phyloP scores from a whole-genome alignment of 2,888 invertebrate species.

The Metellina segmentata region DNA sequence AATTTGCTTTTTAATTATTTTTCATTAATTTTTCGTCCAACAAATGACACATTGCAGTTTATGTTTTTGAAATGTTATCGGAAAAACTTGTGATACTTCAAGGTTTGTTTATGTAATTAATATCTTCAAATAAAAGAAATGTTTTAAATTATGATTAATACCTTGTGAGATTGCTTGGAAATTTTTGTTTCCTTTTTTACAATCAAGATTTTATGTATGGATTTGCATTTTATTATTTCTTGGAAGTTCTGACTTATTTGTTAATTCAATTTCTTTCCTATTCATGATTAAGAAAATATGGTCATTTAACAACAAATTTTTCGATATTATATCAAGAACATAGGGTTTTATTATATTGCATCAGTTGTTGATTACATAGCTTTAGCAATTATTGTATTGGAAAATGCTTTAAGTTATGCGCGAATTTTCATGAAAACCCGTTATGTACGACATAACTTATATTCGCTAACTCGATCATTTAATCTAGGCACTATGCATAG shows the following conservation, averaged over 20 bases:
- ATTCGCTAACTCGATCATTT: too few species aligned
- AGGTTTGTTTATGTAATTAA: constrained; percentile 47
- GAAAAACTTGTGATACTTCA: constrained; percentile 10
- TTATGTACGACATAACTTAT: too few species aligned
- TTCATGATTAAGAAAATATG: not conserved
- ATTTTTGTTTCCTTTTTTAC: not conserved
- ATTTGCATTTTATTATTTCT: not conserved
- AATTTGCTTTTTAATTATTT: not conserved
- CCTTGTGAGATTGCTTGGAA: not conserved
- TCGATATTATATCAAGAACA: too few species aligned
- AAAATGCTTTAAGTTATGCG: too few species aligned
- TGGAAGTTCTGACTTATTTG: not conserved
- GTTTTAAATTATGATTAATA: too few species aligned
- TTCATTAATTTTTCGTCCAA: not conserved
- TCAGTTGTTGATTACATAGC: too few species aligned
- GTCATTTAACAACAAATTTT: too few species aligned
- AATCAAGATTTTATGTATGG: not conserved
- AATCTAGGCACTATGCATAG: too few species aligned
- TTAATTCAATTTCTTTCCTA: not conserved
- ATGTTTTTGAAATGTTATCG: not conserved
- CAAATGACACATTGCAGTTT: not conserved
- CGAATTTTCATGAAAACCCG: too few species aligned
- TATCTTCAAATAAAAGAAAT: not conserved
- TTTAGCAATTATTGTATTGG: too few species aligned
- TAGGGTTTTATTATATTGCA: too few species aligned